Evolutionary conservation across 2,888 invertebrate species (phyloP), one percentile per base, ranked within the genome.

Genomic region (Chouioia cunea): DNA sequence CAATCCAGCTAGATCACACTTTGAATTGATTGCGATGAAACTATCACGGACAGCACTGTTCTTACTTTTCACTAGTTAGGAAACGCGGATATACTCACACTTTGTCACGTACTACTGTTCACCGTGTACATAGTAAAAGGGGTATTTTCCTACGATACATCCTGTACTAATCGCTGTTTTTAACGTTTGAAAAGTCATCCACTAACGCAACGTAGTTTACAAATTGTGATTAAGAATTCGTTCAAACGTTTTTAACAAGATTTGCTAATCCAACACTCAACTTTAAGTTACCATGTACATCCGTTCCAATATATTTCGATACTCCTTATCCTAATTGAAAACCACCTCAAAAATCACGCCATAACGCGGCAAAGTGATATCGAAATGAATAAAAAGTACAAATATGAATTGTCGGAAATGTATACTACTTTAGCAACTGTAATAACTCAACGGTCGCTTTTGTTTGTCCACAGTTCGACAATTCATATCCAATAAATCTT

Each of bases 331-430:
- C 47, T 52, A 20, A 36, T 18, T 47, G 4, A 54, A 27, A 57
- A 16, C 57, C 44, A 69, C 43, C 43, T 43, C 62, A 43, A 15
- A 50, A 4, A 20, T 44, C 66, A 62, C 71, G 57, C 58, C 23
- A 27, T 59, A 60, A 66, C 58, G 54, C 65, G 56, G 43, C 18
- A n/a, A 20, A n/a, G 20, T 22, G 57, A 43, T 22, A 56, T 10
- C 60, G 48, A 6, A 36, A 36, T 12, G 22, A 50, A 48, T 69
- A 54, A 36, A 36, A 36, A 59, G 52, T 59, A 27, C 59, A 46
- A 66, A 53, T 67, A 54, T 68, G 68, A 64, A 64, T 64, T 54
- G 46, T 54, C 52, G 12, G 27, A 48, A 4, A n/a, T n/a, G n/a
- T n/a, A n/a, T 27, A 27, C 27, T 6, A 27, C n/a, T n/a, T n/a